Percentiles rank a stretch among this genome's conserved stretches.
Conservation (phyloP, 2,113 vertebrate genomes). For the Ochotona princeps region DNA sequence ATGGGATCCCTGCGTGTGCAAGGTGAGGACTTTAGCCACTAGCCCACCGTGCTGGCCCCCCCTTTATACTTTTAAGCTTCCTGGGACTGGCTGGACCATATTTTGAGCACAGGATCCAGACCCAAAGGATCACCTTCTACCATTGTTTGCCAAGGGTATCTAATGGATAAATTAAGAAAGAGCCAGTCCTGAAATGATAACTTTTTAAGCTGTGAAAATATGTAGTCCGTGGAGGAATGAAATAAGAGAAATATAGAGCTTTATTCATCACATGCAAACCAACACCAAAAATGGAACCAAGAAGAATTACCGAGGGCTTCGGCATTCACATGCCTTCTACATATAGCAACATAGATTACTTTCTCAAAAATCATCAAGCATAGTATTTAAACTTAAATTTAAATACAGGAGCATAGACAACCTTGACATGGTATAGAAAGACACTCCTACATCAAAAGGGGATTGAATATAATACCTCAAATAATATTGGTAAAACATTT, state of each 20-base stretch:
- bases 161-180: background rate
- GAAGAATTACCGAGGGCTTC: background rate
- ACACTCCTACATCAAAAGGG: background rate
- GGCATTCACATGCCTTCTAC: background rate
- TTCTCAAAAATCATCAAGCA: background rate
- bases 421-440: background rate
- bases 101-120: background rate
- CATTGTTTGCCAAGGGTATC: background rate
- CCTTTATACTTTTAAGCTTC: background rate
- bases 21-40: no score
- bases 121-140: background rate
- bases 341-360: background rate
- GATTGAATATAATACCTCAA: background rate
- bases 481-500: background rate
- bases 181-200: background rate
- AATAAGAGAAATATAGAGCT: background rate
- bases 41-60: no score
- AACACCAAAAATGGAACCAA: background rate
- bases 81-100: background rate
- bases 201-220: background rate
- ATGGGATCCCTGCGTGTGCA: no score
- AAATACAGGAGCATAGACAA: background rate
- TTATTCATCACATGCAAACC: background rate
- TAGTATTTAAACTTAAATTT: background rate
- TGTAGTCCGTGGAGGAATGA: background rate